Evolutionary conservation across 2,113 vertebrate species (phyloP).

Genomic region (Corythornis cristatus): DNA sequence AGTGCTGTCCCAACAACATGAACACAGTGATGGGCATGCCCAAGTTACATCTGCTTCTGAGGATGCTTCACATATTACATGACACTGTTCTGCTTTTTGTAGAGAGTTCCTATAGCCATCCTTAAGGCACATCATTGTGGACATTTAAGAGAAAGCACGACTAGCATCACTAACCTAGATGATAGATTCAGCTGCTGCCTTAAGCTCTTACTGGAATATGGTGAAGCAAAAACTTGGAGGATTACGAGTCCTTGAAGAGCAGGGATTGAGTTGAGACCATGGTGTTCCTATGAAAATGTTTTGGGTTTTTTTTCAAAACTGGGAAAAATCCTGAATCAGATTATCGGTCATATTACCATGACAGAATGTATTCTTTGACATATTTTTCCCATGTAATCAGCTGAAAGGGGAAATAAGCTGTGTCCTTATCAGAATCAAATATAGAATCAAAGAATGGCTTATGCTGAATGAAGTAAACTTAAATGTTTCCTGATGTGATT

Average conservation of each 20-base stretch:
- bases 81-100: neutral
- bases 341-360: neutral
- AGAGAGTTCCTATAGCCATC: neutral
- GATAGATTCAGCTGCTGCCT: neutral
- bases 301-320: neutral
- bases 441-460: too few species aligned
- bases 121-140: neutral
- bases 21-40: neutral
- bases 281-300: neutral
- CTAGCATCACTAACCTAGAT: neutral
- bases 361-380: neutral
- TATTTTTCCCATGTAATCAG: neutral
- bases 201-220: neutral
- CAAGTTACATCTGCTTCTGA: neutral
- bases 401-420: neutral
- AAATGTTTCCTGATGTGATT: neutral
- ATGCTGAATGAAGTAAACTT: neutral
- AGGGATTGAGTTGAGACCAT: neutral
- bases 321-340: neutral
- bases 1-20: neutral
- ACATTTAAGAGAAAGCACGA: neutral
- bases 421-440: neutral
- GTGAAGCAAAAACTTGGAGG: neutral
- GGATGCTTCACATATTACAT: neutral
- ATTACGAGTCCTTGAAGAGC: neutral